Conservation (phyloP, 2,797 vertebrate genomes). For the Cyclopterus lumpus region DNA sequence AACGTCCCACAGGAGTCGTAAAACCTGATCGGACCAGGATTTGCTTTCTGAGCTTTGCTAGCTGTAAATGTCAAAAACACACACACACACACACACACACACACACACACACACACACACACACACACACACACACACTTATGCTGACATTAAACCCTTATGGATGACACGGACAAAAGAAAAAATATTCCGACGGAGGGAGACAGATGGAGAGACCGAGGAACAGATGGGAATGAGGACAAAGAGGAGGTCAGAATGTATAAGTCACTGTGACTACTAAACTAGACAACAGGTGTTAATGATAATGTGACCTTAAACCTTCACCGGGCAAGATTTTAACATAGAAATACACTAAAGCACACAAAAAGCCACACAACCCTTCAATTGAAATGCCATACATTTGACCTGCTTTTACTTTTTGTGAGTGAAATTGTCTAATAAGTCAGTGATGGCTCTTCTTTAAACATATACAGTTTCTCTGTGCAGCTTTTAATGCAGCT, state of each 20-base stretch:
- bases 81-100: no score
- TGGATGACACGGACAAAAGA: conserved; percentile 16
- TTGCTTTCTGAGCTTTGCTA: conserved; percentile 18
- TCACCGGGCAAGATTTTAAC: conserved; percentile 35
- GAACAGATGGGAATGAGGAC: conserved; percentile 65
- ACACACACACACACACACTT: conserved; percentile 27
- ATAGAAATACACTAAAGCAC: conserved; percentile 34
- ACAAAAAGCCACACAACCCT: background rate
- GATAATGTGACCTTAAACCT: conserved; percentile 61
- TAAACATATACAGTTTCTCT: background rate
- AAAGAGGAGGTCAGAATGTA: conserved; percentile 68
- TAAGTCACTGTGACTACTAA: conserved; percentile 53
- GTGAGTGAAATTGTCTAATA: background rate
- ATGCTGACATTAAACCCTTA: conserved; percentile 27
- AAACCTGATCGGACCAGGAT: conserved; percentile 33
- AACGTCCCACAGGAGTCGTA: conserved; percentile 38
- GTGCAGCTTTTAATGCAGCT: conserved; percentile 40
- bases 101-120: conserved; percentile 18
- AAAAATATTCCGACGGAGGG: conserved; percentile 13
- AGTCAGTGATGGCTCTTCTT: conserved; percentile 5
- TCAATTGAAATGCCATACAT: background rate
- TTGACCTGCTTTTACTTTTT: background rate
- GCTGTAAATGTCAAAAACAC: conserved; percentile 29
- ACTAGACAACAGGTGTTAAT: conserved; percentile 60
- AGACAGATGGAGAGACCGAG: conserved; percentile 65